A percentile compares a stretch with the other conserved stretches of the same genome.
phyloP scores from a whole-genome alignment of 1,140 invertebrate species.

The Leptoteleia sp. region DNA sequence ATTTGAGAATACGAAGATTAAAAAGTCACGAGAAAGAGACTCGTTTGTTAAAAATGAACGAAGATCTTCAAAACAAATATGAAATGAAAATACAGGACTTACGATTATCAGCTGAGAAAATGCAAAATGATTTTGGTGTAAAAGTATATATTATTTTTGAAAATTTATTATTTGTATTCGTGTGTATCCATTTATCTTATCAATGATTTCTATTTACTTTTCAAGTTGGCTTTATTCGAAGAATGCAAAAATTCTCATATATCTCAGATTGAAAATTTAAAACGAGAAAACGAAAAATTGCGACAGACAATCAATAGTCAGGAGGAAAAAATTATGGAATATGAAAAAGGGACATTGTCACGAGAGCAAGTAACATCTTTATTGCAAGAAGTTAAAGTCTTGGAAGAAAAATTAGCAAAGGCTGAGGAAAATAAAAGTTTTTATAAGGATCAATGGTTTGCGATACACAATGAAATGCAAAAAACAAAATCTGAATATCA shows the following conservation, averaged over 20 bases:
- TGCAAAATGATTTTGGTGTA: constrained; percentile 75
- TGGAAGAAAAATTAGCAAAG: constrained; percentile 83
- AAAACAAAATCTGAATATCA: constrained; percentile 79
- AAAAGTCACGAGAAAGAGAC: constrained; percentile 78
- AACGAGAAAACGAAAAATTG: constrained; percentile 77
- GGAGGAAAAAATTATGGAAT: constrained; percentile 72
- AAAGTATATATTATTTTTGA: constrained; percentile 68
- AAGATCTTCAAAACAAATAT: constrained; percentile 76
- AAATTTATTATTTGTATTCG: too few species aligned
- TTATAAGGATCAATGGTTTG: constrained; percentile 84
- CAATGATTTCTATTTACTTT: constrained; percentile 26
- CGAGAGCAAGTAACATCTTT: constrained; percentile 79
- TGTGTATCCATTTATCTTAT: too few species aligned
- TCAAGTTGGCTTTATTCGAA: constrained; percentile 71
- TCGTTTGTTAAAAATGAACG: constrained; percentile 74
- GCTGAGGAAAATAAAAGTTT: constrained; percentile 82
- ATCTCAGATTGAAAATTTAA: constrained; percentile 72
- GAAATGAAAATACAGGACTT: constrained; percentile 76
- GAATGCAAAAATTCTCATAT: constrained; percentile 72
- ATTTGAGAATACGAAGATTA: constrained; percentile 74
- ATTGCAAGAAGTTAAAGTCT: constrained; percentile 79
- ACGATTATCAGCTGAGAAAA: constrained; percentile 70
- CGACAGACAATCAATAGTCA: constrained; percentile 74
- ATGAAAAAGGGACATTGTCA: constrained; percentile 76
- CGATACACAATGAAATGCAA: constrained; percentile 82